These are phyloP conservation scores for Hipposideros larvatus DNA, from an alignment of 2,797 vertebrate species.

Conservation along the genomic window DNA sequence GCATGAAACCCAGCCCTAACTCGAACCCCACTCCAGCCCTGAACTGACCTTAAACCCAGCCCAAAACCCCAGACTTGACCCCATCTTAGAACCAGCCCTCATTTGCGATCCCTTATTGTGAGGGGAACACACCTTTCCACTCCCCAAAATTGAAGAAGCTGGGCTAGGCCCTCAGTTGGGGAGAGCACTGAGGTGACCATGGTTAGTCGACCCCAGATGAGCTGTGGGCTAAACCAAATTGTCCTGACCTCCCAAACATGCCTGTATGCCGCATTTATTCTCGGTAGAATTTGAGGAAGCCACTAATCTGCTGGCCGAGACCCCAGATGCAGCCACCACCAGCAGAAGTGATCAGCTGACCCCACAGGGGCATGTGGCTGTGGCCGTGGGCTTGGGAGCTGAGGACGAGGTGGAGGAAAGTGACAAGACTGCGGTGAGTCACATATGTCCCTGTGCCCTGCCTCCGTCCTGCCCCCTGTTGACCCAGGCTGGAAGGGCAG, in stretches of 20 bases:
- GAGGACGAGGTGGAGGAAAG: constrained; percentile 73
- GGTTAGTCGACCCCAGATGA: no score
- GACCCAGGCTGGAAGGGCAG: background rate
- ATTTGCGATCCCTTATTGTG: background rate
- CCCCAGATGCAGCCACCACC: constrained; percentile 89
- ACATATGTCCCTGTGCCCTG: fast-evolving
- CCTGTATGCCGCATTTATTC: background rate
- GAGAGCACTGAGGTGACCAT: background rate
- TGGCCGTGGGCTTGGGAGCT: constrained; percentile 71
- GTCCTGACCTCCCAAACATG: background rate
- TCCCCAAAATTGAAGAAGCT: background rate
- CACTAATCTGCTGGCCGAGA: constrained; percentile 89
- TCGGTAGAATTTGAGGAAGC: constrained; percentile 92
- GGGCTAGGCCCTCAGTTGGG: background rate
- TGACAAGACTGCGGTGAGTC: constrained; percentile 90
- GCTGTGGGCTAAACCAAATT: background rate
- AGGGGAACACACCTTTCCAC: no score
- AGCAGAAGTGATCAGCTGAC: constrained; percentile 82
- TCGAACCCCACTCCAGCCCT: background rate
- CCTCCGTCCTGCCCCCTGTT: fast-evolving
- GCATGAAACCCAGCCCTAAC: background rate
- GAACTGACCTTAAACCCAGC: no score
- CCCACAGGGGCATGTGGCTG: constrained; percentile 61
- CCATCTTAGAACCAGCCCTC: background rate
- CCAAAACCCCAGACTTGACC: no score